Evolutionary conservation across 2,113 vertebrate species (phyloP), one percentile per base, ranked within the genome.

Genomic region (Dasyprocta punctata): DNA sequence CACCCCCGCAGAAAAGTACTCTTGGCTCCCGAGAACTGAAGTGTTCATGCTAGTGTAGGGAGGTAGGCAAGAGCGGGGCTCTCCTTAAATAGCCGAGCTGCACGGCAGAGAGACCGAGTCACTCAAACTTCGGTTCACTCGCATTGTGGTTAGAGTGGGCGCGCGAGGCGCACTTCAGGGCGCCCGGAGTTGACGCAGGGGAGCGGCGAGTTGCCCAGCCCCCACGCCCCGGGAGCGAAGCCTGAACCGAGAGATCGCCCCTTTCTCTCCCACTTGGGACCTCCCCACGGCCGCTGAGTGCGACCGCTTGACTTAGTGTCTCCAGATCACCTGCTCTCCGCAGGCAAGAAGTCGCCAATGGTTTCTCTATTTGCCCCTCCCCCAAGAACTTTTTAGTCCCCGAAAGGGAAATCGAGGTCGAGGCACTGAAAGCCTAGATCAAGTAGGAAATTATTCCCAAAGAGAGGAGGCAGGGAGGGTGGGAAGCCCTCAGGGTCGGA

Each of bases 301-400:
- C 86, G 65, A 65, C 49, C 47, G 58, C 63, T 75, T 0, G 28
- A 67, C 44, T 49, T 11, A 69, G n/a, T 16, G 17, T 83, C 56
- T 87, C 89, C 65, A 84, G 86, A 60, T 36, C 24, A n/a, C 83
- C 63, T 38, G 36, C 13, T 82, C 58, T 95, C 71, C 7, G 28
- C 75, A 71, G 77, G 61, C 58, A 67, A 95, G 67, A 95, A 94
- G 78, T 88, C 89, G 80, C 17, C 82, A 3, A 49, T 52, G 77
- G 14, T 41, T 93, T 75, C 71, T 91, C 7, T 75, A 36, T 88
- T 86, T 86, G 83, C 75, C 26, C 56, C 47, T 41, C 36, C 56
- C 86, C 69, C 65, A 90, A 49, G 97, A 97, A 94, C 96, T 96
- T 93, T 89, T 92, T 88, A 91, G 89, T 89, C 22, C 24, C 38